Conservation (phyloP, 2,888 invertebrate species). For the Chrysodeixis includens region DNA sequence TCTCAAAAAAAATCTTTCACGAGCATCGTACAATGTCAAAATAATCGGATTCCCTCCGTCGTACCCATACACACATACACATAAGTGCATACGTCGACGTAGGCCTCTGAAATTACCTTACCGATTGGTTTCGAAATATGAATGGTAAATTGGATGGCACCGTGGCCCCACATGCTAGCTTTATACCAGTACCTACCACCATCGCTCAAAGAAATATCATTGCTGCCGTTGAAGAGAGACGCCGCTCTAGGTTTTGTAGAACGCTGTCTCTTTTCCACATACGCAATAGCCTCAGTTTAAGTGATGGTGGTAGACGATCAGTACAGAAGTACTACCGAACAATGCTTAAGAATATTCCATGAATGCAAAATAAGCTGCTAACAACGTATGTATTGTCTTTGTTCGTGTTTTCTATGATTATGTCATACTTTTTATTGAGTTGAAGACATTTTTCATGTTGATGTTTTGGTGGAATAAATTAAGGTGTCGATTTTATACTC, state of each 20-base stretch:
- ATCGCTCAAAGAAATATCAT: too few species aligned
- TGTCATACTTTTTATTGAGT: slow-evolving; percentile 67
- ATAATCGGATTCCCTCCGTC: slow-evolving; percentile 26
- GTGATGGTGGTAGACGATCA: too few species aligned
- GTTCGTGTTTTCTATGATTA: slow-evolving; percentile 81
- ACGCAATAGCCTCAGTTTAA: too few species aligned
- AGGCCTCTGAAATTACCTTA: slow-evolving; percentile 83
- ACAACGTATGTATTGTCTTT: slow-evolving; percentile 76
- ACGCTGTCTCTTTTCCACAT: too few species aligned
- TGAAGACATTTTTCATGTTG: slow-evolving; percentile 32
- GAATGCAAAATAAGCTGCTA: slow-evolving; percentile 86
- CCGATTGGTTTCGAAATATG: slow-evolving; percentile 85
- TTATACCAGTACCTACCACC: slow-evolving; percentile 73
- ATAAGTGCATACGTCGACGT: slow-evolving; percentile 58
- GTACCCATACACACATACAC: slow-evolving; percentile 22
- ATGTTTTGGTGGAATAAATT: slow-evolving; percentile 36
- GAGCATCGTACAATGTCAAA: slow-evolving; percentile 8
- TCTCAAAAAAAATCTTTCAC: slow-evolving; percentile 10
- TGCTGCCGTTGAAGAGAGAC: too few species aligned
- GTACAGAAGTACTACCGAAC: slow-evolving; percentile 70
- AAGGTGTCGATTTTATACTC: slow-evolving; percentile 11
- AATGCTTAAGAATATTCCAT: slow-evolving; percentile 86
- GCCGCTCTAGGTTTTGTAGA: too few species aligned
- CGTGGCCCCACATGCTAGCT: slow-evolving; percentile 70
- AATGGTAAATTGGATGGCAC: slow-evolving; percentile 85